Evolutionary conservation across 2,797 vertebrate species (phyloP).

Genomic region (Taenioides sp.): DNA sequence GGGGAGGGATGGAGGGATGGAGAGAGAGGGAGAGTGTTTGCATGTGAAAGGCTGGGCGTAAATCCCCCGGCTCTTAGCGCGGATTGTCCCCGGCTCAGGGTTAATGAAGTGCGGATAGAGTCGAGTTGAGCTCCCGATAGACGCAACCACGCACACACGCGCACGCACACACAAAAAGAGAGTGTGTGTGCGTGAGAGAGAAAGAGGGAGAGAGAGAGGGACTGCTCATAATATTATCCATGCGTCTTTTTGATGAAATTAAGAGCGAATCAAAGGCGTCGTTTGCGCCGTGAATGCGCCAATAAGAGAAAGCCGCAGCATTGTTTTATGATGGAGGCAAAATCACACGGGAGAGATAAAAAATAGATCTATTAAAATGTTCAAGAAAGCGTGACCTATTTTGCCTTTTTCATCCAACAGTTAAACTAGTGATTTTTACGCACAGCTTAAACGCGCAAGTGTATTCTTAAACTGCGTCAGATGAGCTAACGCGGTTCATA

Average conservation of each 20-base stretch:
- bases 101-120: conserved; percentile 2
- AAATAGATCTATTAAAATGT: conserved; percentile 71
- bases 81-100: conserved; percentile 89
- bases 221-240: conserved; percentile 84
- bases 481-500: conserved; percentile 14
- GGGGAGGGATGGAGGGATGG: background rate
- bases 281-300: conserved; percentile 52
- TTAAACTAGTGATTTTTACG: conserved; percentile 48
- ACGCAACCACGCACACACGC: conserved; percentile 70
- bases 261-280: conserved; percentile 92
- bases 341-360: conserved; percentile 52
- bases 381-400: conserved; percentile 62
- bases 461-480: conserved; percentile 21
- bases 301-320: conserved; percentile 50
- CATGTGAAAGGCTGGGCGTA: conserved; percentile 91
- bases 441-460: conserved; percentile 34
- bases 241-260: conserved; percentile 92
- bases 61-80: conserved; percentile 84
- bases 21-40: conserved; percentile 69
- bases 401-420: conserved; percentile 41
- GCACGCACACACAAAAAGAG: conserved; percentile 40
- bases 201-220: conserved; percentile 78
- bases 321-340: conserved; percentile 34
- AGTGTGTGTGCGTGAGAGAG: background rate
- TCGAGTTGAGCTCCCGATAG: conserved; percentile 86